Evolutionary conservation across 2,888 invertebrate genomes (phyloP).

Genomic region (Andrena hattorfiana): DNA sequence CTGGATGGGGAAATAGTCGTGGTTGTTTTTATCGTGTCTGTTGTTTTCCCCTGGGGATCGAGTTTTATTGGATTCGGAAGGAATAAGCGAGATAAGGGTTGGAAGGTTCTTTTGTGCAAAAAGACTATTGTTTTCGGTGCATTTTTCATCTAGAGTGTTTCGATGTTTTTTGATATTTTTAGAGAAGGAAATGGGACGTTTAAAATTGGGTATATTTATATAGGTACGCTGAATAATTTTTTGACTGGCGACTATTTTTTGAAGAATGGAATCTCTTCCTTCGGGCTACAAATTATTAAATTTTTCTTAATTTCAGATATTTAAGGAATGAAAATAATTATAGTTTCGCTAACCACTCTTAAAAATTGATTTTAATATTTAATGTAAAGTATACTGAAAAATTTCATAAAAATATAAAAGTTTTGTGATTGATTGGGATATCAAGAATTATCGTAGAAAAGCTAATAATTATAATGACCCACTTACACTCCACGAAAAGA

Average conservation of each 20-base stretch:
- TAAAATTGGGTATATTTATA: too few species aligned
- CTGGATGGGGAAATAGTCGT: not conserved
- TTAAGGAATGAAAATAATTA: too few species aligned
- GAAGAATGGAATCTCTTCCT: too few species aligned
- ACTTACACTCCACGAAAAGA: constrained; percentile 78
- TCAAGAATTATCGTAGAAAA: not conserved
- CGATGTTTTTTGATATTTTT: too few species aligned
- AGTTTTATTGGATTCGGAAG: not conserved
- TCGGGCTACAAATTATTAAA: too few species aligned
- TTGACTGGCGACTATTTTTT: too few species aligned
- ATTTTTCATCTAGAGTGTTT: too few species aligned
- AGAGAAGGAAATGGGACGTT: not conserved
- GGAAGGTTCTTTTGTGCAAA: not conserved
- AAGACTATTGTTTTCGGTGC: too few species aligned
- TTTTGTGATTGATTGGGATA: not conserved
- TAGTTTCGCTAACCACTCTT: not conserved
- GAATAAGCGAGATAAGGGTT: not conserved
- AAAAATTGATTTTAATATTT: not conserved
- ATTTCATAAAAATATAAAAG: not conserved
- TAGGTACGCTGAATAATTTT: too few species aligned
- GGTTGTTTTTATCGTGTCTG: not conserved
- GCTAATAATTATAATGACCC: constrained; percentile 17
- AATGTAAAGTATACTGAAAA: not conserved
- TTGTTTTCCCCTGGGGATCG: not conserved
- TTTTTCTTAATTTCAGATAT: too few species aligned